phyloP scores from a whole-genome alignment of 1,140 invertebrate species.

The Leptopilina clavipes region DNA sequence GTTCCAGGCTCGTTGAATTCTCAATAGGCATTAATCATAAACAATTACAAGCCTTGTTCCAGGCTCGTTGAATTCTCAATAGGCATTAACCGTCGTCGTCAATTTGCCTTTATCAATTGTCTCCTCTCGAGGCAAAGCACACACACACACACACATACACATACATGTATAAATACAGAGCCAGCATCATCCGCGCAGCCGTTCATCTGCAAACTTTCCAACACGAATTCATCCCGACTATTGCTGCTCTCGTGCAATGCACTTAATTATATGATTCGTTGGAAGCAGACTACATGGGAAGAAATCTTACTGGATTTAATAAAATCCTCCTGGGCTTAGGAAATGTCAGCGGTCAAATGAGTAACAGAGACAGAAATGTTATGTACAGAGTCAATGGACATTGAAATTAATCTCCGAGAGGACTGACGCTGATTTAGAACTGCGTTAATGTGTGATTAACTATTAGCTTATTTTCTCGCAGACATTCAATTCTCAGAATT shows the following conservation, averaged over 20 bases:
- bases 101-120: conserved; percentile 49
- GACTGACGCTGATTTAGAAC: conserved; percentile 15
- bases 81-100: conserved; percentile 45
- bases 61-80: conserved; percentile 40
- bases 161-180: no score
- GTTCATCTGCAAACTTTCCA: conserved; percentile 32
- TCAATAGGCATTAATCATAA: conserved; percentile 39
- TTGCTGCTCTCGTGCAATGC: conserved; percentile 5
- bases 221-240: background rate
- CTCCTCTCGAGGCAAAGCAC: conserved; percentile 29
- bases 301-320: conserved; percentile 30
- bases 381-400: background rate
- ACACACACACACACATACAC: no score
- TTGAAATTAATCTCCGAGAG: background rate
- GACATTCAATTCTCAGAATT: background rate
- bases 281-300: conserved; percentile 8
- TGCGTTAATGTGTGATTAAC: background rate
- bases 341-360: conserved; percentile 29
- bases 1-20: conserved; percentile 36
- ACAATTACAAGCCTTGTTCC: conserved; percentile 34
- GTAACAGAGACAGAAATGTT: background rate
- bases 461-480: background rate
- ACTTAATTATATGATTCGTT: conserved; percentile 27
- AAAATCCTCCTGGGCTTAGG: conserved; percentile 26
- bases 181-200: background rate